These are phyloP conservation scores for Dermochelys coriacea DNA, from an alignment of 2,797 vertebrate genomes.

Conservation along the genomic window DNA sequence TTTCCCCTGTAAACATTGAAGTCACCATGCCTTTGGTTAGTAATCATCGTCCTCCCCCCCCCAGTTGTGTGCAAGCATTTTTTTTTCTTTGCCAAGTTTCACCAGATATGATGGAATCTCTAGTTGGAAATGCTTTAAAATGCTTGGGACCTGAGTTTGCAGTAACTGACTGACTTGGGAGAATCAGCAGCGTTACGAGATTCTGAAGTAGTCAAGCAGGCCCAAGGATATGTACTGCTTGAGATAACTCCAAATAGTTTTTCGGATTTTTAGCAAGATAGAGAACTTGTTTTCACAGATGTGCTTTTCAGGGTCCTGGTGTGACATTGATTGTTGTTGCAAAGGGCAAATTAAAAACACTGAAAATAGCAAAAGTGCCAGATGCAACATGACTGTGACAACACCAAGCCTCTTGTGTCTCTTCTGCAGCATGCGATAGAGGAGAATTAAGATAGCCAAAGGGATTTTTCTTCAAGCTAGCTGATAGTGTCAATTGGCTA, in stretches of 20 bases:
- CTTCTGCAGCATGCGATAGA: neutral
- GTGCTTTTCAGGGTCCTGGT: slow-evolving; percentile 50
- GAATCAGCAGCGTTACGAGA: slow-evolving; percentile 13
- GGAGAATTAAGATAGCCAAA: neutral
- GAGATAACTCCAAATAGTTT: slow-evolving; percentile 56
- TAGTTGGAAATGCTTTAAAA: neutral
- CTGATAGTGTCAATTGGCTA: neutral
- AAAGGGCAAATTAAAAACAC: slow-evolving; percentile 70
- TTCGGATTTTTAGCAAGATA: slow-evolving; percentile 66
- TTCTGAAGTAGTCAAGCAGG: slow-evolving; percentile 44
- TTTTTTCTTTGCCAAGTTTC: neutral
- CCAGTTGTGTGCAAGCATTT: neutral
- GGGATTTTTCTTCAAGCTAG: neutral
- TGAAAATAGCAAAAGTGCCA: slow-evolving; percentile 51
- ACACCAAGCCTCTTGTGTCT: neutral
- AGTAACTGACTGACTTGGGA: slow-evolving; percentile 16
- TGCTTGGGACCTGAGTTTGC: neutral
- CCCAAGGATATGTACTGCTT: slow-evolving; percentile 18
- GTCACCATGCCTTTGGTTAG: neutral
- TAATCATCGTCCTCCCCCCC: fast-evolving
- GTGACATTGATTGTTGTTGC: slow-evolving; percentile 52
- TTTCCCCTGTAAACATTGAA: neutral
- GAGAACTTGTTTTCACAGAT: slow-evolving; percentile 69
- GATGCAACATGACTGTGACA: slow-evolving; percentile 35
- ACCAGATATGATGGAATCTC: neutral